These are phyloP conservation scores for Zaprionus ghesquierei DNA, from an alignment of 1,140 invertebrate species.

Conservation along the genomic window DNA sequence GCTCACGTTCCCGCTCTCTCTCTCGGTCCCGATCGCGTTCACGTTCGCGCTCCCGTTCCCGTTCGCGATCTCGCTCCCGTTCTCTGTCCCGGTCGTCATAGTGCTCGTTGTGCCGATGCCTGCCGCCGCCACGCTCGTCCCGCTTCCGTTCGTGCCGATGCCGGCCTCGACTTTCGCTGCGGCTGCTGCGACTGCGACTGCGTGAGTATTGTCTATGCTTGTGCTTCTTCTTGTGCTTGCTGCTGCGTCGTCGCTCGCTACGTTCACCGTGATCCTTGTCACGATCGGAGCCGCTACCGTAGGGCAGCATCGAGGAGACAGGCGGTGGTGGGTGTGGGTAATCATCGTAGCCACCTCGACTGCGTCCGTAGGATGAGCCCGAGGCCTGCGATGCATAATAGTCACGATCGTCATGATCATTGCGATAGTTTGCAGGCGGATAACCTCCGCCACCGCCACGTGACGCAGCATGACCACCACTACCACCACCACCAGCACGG, in stretches of 20 bases:
- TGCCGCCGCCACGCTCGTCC: constrained; percentile 45
- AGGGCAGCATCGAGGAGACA: constrained; percentile 20
- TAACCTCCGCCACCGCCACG: constrained; percentile 32
- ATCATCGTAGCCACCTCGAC: constrained; percentile 59
- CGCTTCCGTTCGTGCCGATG: constrained; percentile 33
- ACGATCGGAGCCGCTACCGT: constrained; percentile 31
- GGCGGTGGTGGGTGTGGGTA: constrained; percentile 47
- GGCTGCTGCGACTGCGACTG: constrained; percentile 53
- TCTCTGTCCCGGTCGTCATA: constrained; percentile 53
- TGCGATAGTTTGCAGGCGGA: constrained; percentile 59
- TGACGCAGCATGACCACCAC: constrained; percentile 12
- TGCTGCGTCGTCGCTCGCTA: constrained; percentile 53
- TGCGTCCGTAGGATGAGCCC: constrained; percentile 44
- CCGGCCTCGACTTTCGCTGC: constrained; percentile 18
- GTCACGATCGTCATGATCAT: constrained; percentile 74
- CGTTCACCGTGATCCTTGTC: constrained; percentile 41
- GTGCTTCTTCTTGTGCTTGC: constrained; percentile 80
- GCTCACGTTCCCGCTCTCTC: neutral
- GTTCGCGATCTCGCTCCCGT: constrained; percentile 3
- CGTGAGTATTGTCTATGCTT: constrained; percentile 73
- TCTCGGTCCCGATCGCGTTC: constrained; percentile 40
- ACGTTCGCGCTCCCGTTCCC: constrained; percentile 15
- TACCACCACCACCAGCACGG: neutral
- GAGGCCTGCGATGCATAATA: constrained; percentile 43
- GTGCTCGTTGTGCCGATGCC: constrained; percentile 54